These are phyloP conservation scores for Pseudorectes ferrugineus DNA, from an alignment of 2,113 vertebrate species.

Conservation along the genomic window DNA sequence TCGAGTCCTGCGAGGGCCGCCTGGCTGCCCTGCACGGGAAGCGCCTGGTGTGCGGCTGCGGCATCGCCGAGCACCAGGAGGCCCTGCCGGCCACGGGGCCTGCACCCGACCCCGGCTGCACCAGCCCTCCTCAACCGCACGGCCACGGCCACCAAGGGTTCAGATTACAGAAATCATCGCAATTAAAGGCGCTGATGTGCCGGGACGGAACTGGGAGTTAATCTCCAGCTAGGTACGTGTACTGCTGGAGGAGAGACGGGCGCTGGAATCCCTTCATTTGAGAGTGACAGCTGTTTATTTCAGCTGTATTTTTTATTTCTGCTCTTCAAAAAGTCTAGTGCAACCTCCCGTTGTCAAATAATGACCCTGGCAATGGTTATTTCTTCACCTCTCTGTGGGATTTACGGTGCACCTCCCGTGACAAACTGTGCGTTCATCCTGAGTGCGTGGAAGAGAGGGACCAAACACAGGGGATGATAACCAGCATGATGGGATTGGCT, in stretches of 20 bases:
- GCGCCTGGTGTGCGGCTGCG: constrained; percentile 71
- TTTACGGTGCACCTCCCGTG: background rate
- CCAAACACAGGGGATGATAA: background rate
- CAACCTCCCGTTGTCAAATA: background rate
- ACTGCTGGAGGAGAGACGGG: background rate
- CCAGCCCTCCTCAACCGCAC: background rate
- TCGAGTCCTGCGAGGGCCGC: constrained; percentile 84
- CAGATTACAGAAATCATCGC: constrained; percentile 46
- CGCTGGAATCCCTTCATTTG: background rate
- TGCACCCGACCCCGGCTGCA: background rate
- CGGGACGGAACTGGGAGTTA: background rate
- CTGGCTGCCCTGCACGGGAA: constrained; percentile 75
- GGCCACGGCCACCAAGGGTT: background rate
- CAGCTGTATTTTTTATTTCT: background rate
- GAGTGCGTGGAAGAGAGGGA: background rate
- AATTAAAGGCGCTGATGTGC: background rate
- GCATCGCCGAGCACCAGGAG: background rate
- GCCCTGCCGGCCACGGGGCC: background rate
- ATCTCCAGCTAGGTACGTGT: background rate
- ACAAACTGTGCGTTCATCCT: background rate
- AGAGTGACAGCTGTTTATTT: background rate
- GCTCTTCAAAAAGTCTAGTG: background rate
- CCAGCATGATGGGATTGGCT: background rate
- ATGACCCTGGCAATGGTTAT: background rate
- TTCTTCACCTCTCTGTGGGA: background rate